phyloP scores from a whole-genome alignment of 2,888 invertebrate species.

The Meghimatium bilineatum region DNA sequence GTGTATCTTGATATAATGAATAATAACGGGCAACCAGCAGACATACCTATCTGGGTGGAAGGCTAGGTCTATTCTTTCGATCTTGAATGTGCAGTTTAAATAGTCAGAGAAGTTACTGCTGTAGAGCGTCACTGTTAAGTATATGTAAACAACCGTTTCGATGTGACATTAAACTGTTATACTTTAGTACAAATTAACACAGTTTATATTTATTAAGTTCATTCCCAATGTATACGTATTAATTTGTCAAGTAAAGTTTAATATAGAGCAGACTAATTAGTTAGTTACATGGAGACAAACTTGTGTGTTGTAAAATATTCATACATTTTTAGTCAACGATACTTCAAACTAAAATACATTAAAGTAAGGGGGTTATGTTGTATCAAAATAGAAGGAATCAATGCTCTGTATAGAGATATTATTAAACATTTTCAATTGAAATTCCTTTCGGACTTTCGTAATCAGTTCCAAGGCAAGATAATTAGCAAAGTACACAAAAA shows the following conservation, averaged over 20 bases:
- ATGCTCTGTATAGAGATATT: neutral
- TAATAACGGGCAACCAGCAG: neutral
- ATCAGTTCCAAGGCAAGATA: neutral
- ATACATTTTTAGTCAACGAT: too few species aligned
- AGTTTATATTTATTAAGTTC: too few species aligned
- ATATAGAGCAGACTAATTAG: neutral
- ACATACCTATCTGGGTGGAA: neutral
- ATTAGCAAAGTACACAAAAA: neutral
- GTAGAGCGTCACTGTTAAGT: neutral
- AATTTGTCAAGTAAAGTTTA: neutral
- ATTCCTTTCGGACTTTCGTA: neutral
- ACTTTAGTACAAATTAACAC: neutral
- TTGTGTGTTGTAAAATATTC: neutral
- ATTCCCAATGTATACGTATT: too few species aligned
- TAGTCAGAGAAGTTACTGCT: neutral
- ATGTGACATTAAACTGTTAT: neutral
- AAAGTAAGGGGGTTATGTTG: too few species aligned
- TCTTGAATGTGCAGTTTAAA: neutral
- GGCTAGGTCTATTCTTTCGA: neutral
- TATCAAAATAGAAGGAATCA: neutral
- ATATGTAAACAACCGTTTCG: neutral
- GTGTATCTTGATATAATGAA: too few species aligned
- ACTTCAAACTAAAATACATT: too few species aligned
- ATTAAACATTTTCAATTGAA: neutral
- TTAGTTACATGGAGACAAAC: neutral